These are phyloP conservation scores for Drosophila burlai DNA, from an alignment of 1,140 invertebrate species.

Conservation along the genomic window DNA sequence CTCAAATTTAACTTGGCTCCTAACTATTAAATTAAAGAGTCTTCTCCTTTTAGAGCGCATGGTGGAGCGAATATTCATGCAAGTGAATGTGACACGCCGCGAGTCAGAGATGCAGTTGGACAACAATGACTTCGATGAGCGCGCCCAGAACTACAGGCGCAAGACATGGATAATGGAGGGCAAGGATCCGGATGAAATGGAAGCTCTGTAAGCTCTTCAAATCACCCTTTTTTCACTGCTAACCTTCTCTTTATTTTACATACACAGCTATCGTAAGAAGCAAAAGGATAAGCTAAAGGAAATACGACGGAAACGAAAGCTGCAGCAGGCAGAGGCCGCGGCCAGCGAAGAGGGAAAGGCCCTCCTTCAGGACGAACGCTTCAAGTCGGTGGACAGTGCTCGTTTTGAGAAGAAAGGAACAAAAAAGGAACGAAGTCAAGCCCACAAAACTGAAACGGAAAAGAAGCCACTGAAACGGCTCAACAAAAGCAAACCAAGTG, in stretches of 20 bases:
- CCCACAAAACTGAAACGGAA: neutral
- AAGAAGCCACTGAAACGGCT: slow-evolving; percentile 11
- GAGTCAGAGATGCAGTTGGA: slow-evolving; percentile 97
- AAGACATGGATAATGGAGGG: slow-evolving; percentile 95
- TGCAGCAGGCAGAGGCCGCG: slow-evolving; percentile 42
- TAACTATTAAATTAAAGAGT: neutral
- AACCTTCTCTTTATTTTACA: neutral
- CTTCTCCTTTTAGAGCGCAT: slow-evolving; percentile 68
- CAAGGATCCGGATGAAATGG: slow-evolving; percentile 92
- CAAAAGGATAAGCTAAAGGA: slow-evolving; percentile 80
- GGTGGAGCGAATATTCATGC: slow-evolving; percentile 90
- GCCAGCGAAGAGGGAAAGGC: slow-evolving; percentile 40
- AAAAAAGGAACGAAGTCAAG: neutral
- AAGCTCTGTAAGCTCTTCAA: slow-evolving; percentile 85
- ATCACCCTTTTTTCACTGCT: neutral
- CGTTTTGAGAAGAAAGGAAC: slow-evolving; percentile 54
- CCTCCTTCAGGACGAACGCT: slow-evolving; percentile 77
- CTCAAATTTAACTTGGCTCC: neutral
- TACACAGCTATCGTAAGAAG: slow-evolving; percentile 75
- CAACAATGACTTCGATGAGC: slow-evolving; percentile 96
- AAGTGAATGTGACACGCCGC: slow-evolving; percentile 95
- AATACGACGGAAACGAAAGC: slow-evolving; percentile 68
- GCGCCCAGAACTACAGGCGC: slow-evolving; percentile 93
- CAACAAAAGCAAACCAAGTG: slow-evolving; percentile 13
- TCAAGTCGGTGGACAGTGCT: slow-evolving; percentile 62